Percentiles rank a stretch among this genome's conserved stretches.
Evolutionary conservation across 2,797 vertebrate species (phyloP).

Genomic region (Parauchenoglanis punctatus): DNA sequence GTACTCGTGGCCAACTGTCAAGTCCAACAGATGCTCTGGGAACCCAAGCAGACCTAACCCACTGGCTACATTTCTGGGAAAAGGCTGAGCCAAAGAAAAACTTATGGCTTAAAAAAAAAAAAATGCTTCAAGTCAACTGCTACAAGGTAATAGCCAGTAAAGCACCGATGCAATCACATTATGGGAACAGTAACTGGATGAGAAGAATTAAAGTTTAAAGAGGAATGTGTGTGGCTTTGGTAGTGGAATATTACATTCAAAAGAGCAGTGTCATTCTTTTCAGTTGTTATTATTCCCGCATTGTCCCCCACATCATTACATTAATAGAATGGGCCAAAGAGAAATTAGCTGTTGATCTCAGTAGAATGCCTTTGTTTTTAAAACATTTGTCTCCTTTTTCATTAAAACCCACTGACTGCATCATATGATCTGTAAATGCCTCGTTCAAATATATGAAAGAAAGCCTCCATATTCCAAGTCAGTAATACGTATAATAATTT

Average conservation of each 20-base stretch:
- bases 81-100: not conserved
- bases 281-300: slow-evolving; percentile 4
- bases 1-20: not conserved
- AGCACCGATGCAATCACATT: slow-evolving; percentile 17
- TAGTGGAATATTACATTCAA: slow-evolving; percentile 11
- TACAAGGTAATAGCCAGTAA: slow-evolving; percentile 21
- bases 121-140: not conserved
- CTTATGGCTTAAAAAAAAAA: not conserved
- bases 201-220: not conserved
- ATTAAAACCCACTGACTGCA: not conserved
- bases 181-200: not conserved
- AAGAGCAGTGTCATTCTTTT: not conserved
- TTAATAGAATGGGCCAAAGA: not conserved
- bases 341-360: slow-evolving; percentile 2
- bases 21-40: not conserved
- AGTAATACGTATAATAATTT: not conserved
- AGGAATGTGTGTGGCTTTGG: not conserved
- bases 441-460: not conserved
- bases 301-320: not conserved
- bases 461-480: not conserved
- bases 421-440: not conserved
- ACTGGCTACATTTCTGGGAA: not conserved
- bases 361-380: not conserved
- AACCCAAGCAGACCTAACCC: not conserved
- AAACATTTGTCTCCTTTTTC: not conserved